Conservation (phyloP, 2,797 vertebrate species). For the Trachurus trachurus region DNA sequence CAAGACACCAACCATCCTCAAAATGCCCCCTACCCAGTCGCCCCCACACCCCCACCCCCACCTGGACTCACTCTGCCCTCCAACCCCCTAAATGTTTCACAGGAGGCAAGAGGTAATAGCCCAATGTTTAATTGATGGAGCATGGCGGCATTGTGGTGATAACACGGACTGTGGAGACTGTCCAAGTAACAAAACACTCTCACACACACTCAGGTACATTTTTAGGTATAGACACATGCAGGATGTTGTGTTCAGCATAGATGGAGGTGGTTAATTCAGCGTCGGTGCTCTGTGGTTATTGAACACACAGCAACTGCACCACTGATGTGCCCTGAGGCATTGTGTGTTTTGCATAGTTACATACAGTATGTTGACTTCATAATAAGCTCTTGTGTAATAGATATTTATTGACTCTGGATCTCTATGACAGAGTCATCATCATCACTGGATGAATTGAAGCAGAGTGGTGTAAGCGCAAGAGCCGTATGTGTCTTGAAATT, state of each 20-base stretch:
- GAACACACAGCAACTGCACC: constrained; percentile 4
- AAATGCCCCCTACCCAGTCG: constrained; percentile 29
- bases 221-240: constrained; percentile 20
- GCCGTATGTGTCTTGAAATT: constrained; percentile 19
- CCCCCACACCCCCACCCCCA: constrained; percentile 7
- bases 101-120: constrained; percentile 70
- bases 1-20: constrained; percentile 62
- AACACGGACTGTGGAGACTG: constrained; percentile 41
- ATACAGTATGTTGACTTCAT: constrained; percentile 16
- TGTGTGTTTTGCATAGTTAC: constrained; percentile 38
- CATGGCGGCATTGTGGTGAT: constrained; percentile 54
- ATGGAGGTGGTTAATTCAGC: constrained; percentile 22
- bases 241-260: constrained; percentile 29
- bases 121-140: constrained; percentile 76
- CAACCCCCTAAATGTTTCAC: constrained; percentile 69
- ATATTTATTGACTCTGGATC: constrained; percentile 27
- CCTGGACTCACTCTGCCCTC: constrained; percentile 45
- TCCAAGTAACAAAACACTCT: constrained; percentile 37
- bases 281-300: constrained; percentile 24
- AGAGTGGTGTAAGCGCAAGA: neutral
- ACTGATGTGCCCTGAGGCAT: constrained; percentile 26
- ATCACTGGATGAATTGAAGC: constrained; percentile 7
- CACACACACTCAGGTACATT: constrained; percentile 29
- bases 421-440: constrained; percentile 16
- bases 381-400: constrained; percentile 18